A percentile compares a stretch with the other conserved stretches of the same genome.
Conservation (phyloP, 1,140 invertebrate genomes). For the Drosophila micromelanica region DNA sequence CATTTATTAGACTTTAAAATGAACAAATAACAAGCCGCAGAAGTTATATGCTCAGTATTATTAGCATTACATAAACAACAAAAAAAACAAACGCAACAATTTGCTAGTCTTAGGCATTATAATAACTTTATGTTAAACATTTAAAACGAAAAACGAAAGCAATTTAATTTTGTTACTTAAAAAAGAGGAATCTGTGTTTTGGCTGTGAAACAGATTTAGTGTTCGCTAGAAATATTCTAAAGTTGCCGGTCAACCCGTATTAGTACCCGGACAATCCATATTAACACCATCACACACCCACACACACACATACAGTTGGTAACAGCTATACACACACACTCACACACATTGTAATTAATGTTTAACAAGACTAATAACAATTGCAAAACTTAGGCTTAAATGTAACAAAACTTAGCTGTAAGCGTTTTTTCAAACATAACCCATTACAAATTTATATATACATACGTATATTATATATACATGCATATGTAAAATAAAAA, state of each 20-base stretch:
- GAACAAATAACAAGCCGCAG: conserved; percentile 3
- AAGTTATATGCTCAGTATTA: conserved; percentile 27
- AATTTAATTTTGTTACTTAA: conserved; percentile 44
- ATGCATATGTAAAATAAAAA: conserved; percentile 60
- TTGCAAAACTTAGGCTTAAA: conserved; percentile 43
- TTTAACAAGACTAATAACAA: conserved; percentile 66
- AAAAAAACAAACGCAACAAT: conserved; percentile 25
- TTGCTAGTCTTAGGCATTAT: conserved; percentile 61
- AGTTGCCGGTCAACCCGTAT: conserved; percentile 27
- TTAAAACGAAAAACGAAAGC: conserved; percentile 15
- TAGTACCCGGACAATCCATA: conserved; percentile 12
- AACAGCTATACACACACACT: conserved; percentile 5
- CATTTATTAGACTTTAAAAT: conserved; percentile 2
- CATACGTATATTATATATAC: conserved; percentile 36
- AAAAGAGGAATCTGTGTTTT: conserved; percentile 79
- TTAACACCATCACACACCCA: conserved; percentile 21
- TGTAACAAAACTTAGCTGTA: conserved; percentile 54
- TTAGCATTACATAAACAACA: conserved; percentile 12
- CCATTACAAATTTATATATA: conserved; percentile 41
- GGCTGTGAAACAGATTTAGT: conserved; percentile 84
- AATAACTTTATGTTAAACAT: conserved; percentile 11
- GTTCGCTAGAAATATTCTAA: conserved; percentile 60
- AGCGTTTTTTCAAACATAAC: conserved; percentile 61
- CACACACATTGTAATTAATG: conserved; percentile 52
- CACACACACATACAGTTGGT: conserved; percentile 15